Base-by-base conservation (phyloP, 2,113 vertebrate species). In the Salvator merianae region DNA sequence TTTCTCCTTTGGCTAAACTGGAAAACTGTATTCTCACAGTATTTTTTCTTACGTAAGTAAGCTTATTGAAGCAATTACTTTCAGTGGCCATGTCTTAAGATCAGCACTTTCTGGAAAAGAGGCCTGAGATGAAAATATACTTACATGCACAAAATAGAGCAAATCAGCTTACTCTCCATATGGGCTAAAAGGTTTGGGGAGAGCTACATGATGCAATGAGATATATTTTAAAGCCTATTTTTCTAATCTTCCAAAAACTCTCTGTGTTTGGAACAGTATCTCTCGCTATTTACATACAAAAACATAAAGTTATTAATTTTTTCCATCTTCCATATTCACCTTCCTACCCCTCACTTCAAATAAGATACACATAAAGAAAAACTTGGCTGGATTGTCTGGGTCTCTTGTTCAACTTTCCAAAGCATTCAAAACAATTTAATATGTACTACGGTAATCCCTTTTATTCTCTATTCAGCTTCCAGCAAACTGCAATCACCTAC, bases 101-200 rank as follows among this genome's bases (percentile, higher is more conserved):
- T 43, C 65, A 22, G 16, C 16, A 22, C 14, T 36, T 22, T 80
- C 24, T 68, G 40, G 32, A 66, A 20, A 79, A 43, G 47, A 13
- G 40, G 40, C 28, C 16, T 40, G 50, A 72, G 69, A 59, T 59
- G 55, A 62, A 73, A 47, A 73, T 53, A 73, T 62, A 62, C 16
- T n/a, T 36, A 32, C 40, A 65, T 22, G 7, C 72, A 83, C 30
- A 47, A 30, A 24, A 86, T 62, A 69, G 43, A 28, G 85, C 59
- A 66, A 87, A 76, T 38, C 79, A 68, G 87, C 90, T 80, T 86
- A 88, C 75, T 87, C 75, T 77, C 84, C 77, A 4, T 47, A 88
- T 28, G 75, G 85, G 71, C 82, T 88, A 32, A 75, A 81, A 65
- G 76, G 68, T n/a, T 84, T 85, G 79, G 84, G 8, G 34, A n/a